Base-by-base conservation (phyloP, 2,113 vertebrate genomes). In the Cinclus mexicanus region DNA sequence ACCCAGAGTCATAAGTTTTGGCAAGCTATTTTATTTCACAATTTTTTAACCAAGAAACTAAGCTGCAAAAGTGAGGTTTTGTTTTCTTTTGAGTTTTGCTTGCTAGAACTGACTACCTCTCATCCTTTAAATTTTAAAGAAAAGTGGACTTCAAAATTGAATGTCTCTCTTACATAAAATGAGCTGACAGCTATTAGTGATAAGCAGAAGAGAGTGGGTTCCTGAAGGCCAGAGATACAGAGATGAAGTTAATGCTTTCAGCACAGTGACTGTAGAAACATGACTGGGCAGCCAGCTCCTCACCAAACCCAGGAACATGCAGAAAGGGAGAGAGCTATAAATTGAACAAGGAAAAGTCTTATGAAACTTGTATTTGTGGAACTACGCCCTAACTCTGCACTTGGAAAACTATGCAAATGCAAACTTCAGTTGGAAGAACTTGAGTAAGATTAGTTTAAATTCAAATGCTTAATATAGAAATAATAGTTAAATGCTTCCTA, bases 261-360 rank as follows among this genome's bases (percentile, higher is more conserved):
- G 95, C 96, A 87, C 88, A 19, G 19, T 95, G 96, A 70, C 96
- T 97, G 95, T 94, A 97, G 95, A 97, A 96, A 96, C 89, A 96
- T 86, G 91, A 95, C 87, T 92, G 86, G 91, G 87, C 93, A 95
- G 76, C 87, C 71, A 91, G 93, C 79, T 96, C 19, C 96, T 31
- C 94, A 39, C 56, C 77, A 29, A 96, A 95, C 95, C 69, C 70
- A 65, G 89, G 76, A 92, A 89, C 92, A 79, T 94, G 69, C 10
- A 7, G n/a, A 80, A 83, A n/a, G 56, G 35, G 53, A 67, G 37
- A 76, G 57, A 86, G 46, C 93, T 96, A 86, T 89, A 96, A 94
- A 92, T 4, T 4, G 7, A 81, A 60, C 16, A 85, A 39, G 26
- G 50, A 65, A 55, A 72, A 57, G 19, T 64, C 70, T 67, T 16